Evolutionary conservation across 2,797 vertebrate species (phyloP), one percentile per base, ranked within the genome.

Genomic region (Myotis vivesi): DNA sequence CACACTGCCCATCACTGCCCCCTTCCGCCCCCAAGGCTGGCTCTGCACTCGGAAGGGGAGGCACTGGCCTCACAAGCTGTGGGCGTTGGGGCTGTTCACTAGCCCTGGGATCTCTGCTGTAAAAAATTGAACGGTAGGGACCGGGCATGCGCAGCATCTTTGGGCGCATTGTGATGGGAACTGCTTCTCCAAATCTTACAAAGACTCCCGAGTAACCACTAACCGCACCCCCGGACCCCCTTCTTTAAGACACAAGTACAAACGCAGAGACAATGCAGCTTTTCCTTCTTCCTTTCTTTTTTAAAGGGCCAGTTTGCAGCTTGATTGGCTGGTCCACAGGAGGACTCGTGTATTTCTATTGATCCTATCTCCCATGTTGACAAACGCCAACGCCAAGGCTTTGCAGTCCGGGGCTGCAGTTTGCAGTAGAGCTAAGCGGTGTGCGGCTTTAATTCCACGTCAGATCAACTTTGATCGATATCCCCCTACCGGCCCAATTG

Each of bases 391-490:
- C 95, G 91, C 96, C 96, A 95, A 97, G 97, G 97, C 97, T 98
- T 91, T 97, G 97, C 97, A 97, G 98, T 97, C 95, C 81, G 75
- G 94, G 92, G 98, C 98, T 98, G 98, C 97, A 97, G 97, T 97
- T 96, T 95, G 98, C 97, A 97, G 94, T 91, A 97, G 94, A 94
- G 97, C 97, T 97, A 95, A 97, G 97, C 98, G 98, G 97, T 96
- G 96, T 95, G 98, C 96, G 97, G 98, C 98, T 98, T 98, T 96
- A 97, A 98, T 98, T 98, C 98, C 98, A 98, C 98, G 98, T 99
- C 98, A 98, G 98, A 98, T 98, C 98, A 99, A 99, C 98, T 99
- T 99, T 98, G 98, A 98, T 99, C 99, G 98, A 98, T 99, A 98
- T 97, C 98, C 98, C 98, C 98, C 98, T 98, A 98, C 98, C 97